Evolutionary conservation across 2,888 invertebrate species (phyloP).

Genomic region (Perizoma flavofasciatum): DNA sequence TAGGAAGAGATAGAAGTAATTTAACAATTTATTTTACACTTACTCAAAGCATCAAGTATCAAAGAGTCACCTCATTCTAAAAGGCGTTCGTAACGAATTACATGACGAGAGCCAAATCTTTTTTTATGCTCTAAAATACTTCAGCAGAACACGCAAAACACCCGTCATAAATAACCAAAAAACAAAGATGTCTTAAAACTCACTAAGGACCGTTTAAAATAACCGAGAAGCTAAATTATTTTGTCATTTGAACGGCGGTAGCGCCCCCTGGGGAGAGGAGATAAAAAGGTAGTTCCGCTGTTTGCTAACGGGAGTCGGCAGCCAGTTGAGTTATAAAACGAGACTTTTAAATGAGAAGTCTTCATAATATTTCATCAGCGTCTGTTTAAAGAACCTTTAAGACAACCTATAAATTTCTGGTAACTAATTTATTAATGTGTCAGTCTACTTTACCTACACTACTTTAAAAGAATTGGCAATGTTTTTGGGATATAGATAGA

Average conservation of each 20-base stretch:
- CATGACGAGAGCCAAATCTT: no score
- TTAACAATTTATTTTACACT: no score
- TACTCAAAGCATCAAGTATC: no score
- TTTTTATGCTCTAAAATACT: conserved; percentile 9
- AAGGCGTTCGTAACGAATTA: no score
- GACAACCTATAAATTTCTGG: background rate
- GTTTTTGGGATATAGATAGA: no score
- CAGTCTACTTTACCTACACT: no score
- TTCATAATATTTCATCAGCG: no score
- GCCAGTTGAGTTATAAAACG: conserved; percentile 20
- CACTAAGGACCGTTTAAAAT: conserved; percentile 41
- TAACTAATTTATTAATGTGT: no score
- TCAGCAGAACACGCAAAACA: background rate
- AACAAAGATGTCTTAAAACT: conserved; percentile 36
- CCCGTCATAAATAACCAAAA: conserved; percentile 40
- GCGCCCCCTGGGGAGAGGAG: conserved; percentile 51
- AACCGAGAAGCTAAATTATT: conserved; percentile 43
- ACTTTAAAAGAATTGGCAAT: no score
- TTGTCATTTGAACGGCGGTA: conserved; percentile 42
- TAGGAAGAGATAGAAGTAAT: no score
- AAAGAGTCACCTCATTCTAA: no score
- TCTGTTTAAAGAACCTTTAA: no score
- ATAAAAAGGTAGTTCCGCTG: conserved; percentile 36
- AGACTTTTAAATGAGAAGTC: conserved; percentile 21
- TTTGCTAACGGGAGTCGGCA: conserved; percentile 3